A percentile compares a stretch with the other conserved stretches of the same genome.
phyloP scores from a whole-genome alignment of 1,140 invertebrate genomes.

The Caerostris extrusa region DNA sequence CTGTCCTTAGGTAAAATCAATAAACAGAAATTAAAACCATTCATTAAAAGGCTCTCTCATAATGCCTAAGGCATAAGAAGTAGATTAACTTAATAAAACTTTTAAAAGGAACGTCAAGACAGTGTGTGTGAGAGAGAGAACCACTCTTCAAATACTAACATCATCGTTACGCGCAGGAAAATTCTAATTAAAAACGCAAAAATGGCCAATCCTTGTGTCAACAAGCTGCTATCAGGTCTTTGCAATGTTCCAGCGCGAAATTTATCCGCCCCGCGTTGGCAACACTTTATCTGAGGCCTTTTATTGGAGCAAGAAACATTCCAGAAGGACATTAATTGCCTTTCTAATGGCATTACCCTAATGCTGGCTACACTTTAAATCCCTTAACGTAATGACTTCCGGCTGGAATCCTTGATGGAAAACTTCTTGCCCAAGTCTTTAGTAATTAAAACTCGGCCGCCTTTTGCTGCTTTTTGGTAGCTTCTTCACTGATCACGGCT shows the following conservation, averaged over 20 bases:
- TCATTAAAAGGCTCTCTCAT: no score
- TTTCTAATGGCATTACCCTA: slow-evolving; percentile 53
- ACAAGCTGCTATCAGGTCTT: neutral
- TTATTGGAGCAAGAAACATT: slow-evolving; percentile 12
- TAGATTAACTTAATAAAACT: no score
- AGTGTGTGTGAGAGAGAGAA: no score
- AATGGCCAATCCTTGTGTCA: neutral
- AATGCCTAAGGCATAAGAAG: no score
- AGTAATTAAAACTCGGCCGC: slow-evolving; percentile 41
- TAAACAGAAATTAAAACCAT: no score
- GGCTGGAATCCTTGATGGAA: slow-evolving; percentile 1
- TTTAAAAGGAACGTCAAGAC: no score
- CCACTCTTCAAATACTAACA: no score
- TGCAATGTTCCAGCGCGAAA: neutral
- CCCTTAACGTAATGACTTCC: slow-evolving; percentile 54
- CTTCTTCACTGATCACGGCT: neutral
- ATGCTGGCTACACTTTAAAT: slow-evolving; percentile 24
- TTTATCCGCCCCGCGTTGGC: slow-evolving; percentile 1
- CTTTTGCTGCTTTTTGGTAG: neutral
- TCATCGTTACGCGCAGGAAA: neutral
- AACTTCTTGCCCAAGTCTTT: neutral
- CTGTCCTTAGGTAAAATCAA: no score
- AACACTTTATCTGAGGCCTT: neutral
- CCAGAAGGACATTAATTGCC: slow-evolving; percentile 34
- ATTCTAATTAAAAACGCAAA: neutral